Evolutionary conservation across 92 coral and sea anemone genomes (phyloP).

Genomic region (Palythoa grandis): DNA sequence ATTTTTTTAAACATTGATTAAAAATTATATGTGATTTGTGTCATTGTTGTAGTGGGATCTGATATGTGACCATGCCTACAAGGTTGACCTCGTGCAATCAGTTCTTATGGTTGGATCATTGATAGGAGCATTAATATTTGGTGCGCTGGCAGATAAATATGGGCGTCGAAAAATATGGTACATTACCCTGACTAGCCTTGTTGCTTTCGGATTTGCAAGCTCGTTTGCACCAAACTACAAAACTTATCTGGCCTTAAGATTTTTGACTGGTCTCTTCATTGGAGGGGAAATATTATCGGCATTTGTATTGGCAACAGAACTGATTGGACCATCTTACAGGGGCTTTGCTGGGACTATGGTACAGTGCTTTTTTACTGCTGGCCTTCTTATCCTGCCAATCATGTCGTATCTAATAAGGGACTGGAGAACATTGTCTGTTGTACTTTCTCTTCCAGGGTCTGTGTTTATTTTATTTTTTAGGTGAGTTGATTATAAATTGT

Average conservation of each 20-base stretch:
- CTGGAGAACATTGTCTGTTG: slow-evolving; percentile 93
- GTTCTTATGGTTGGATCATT: slow-evolving; percentile 91
- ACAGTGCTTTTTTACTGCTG: slow-evolving; percentile 93
- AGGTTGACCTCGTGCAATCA: slow-evolving; percentile 89
- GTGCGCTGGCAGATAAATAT: slow-evolving; percentile 87
- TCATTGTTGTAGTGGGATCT: slow-evolving; percentile 86
- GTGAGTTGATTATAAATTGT: slow-evolving; percentile 55
- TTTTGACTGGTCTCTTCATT: slow-evolving; percentile 88
- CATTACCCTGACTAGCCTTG: slow-evolving; percentile 82
- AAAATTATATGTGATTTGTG: slow-evolving; percentile 4
- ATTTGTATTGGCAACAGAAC: slow-evolving; percentile 93
- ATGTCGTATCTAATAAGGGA: slow-evolving; percentile 86
- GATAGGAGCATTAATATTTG: slow-evolving; percentile 84
- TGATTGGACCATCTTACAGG: slow-evolving; percentile 94
- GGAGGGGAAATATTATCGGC: slow-evolving; percentile 95
- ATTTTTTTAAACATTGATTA: too few relatives aligned
- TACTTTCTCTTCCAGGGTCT: slow-evolving; percentile 85
- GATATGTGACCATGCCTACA: slow-evolving; percentile 87
- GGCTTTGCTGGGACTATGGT: slow-evolving; percentile 94
- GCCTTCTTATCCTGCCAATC: slow-evolving; percentile 83
- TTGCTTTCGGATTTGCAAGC: slow-evolving; percentile 86
- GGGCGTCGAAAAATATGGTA: slow-evolving; percentile 94
- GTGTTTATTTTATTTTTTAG: slow-evolving; percentile 93
- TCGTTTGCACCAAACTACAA: slow-evolving; percentile 87
- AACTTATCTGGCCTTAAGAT: slow-evolving; percentile 68